Evolutionary conservation across 2,113 vertebrate genomes (phyloP).

Genomic region (Calyptommatus sinebrachiatus): DNA sequence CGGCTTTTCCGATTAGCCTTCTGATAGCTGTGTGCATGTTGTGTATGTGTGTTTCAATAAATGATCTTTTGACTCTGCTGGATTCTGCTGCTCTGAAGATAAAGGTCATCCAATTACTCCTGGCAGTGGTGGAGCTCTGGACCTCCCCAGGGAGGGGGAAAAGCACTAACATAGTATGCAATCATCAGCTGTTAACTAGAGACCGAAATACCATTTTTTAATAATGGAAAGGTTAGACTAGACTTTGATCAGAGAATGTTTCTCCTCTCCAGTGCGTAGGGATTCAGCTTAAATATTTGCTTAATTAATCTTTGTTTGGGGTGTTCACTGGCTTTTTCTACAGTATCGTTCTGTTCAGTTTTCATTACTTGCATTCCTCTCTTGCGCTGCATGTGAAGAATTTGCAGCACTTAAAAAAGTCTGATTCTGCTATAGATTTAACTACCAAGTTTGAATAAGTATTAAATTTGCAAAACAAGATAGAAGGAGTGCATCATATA

Average conservation of each 20-base stretch:
- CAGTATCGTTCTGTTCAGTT: not conserved
- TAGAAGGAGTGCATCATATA: too few relatives aligned
- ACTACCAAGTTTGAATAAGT: too few relatives aligned
- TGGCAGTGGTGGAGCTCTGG: not conserved
- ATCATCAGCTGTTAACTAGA: conserved; percentile 22
- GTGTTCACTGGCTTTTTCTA: not conserved
- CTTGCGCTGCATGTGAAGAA: not conserved
- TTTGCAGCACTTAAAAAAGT: not conserved
- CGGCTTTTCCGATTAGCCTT: conserved; percentile 10
- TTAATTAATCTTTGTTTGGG: conserved; percentile 31
- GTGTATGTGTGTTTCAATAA: conserved; percentile 5
- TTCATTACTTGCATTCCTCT: not conserved
- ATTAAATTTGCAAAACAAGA: not conserved
- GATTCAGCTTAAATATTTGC: conserved; percentile 14
- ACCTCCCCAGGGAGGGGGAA: not conserved
- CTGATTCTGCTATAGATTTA: not conserved
- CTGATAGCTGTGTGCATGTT: not conserved
- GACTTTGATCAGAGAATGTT: conserved; percentile 25
- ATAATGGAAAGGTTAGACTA: conserved; percentile 51
- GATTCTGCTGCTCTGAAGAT: conserved; percentile 26
- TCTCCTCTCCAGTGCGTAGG: conserved; percentile 14
- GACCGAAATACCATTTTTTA: conserved; percentile 42
- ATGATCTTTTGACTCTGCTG: conserved; percentile 24
- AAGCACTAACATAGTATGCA: conserved; percentile 14
- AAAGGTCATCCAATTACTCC: conserved; percentile 51